Evolutionary conservation across 1,140 invertebrate species (phyloP).

Genomic region (Drosophila setifemur): DNA sequence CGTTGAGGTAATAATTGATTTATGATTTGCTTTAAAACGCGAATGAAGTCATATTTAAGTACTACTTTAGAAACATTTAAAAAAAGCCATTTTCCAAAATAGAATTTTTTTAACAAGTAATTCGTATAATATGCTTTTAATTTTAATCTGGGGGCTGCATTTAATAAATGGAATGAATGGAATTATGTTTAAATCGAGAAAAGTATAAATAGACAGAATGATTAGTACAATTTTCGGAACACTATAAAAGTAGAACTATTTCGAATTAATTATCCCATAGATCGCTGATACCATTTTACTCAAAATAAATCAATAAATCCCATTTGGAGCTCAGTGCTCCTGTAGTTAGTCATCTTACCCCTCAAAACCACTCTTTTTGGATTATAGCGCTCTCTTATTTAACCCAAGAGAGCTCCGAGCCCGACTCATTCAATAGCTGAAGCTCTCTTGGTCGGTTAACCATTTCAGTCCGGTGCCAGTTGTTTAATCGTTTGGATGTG

Average conservation of each 20-base stretch:
- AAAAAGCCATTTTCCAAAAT: too few relatives aligned
- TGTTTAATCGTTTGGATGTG: slow-evolving; percentile 79
- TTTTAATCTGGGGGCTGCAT: too few relatives aligned
- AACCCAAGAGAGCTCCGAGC: slow-evolving; percentile 1
- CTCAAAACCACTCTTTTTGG: slow-evolving; percentile 22
- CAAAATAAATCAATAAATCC: slow-evolving; percentile 28
- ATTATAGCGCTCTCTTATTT: slow-evolving; percentile 4
- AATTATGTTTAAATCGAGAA: background rate
- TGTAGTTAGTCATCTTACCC: slow-evolving; percentile 10
- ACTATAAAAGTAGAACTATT: too few relatives aligned
- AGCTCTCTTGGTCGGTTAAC: slow-evolving; percentile 14
- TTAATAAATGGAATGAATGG: too few relatives aligned
- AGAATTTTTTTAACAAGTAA: too few relatives aligned
- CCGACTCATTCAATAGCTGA: background rate
- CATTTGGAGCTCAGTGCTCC: background rate
- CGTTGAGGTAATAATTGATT: too few relatives aligned
- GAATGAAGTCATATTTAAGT: too few relatives aligned
- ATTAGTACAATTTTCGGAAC: too few relatives aligned
- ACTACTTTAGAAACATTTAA: too few relatives aligned
- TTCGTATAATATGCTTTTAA: too few relatives aligned
- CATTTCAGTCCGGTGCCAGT: slow-evolving; percentile 59
- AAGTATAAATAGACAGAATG: background rate
- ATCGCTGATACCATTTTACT: background rate
- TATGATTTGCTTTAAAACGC: too few relatives aligned
- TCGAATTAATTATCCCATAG: background rate